phyloP scores from a whole-genome alignment of 2,113 vertebrate genomes.

The Lycaon pictus region DNA sequence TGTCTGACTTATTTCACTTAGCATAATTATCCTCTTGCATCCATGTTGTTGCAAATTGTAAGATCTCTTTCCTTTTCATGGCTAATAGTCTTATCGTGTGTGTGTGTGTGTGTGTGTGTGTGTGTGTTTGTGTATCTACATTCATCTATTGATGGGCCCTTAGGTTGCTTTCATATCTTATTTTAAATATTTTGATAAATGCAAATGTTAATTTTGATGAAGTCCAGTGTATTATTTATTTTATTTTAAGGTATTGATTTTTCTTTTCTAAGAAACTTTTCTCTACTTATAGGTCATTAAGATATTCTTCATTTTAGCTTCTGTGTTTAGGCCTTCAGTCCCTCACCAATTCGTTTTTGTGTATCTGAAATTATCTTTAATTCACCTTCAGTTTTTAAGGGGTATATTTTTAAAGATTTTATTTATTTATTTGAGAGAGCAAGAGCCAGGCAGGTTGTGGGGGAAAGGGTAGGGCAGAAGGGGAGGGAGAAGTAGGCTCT shows the following conservation, averaged over 20 bases:
- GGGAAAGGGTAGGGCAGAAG: too few relatives aligned
- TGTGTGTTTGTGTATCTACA: neutral
- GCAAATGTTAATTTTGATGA: neutral
- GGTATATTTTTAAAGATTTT: too few relatives aligned
- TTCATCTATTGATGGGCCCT: neutral
- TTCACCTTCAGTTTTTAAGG: neutral
- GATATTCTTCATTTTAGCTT: neutral
- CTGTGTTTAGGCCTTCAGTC: neutral
- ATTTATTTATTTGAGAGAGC: too few relatives aligned
- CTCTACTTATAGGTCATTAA: neutral
- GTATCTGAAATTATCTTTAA: neutral
- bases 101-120: neutral
- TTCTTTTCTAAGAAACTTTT: neutral
- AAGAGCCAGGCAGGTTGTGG: too few relatives aligned
- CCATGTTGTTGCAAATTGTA: neutral
- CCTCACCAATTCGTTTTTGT: neutral
- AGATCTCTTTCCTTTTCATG: neutral
- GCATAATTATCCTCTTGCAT: neutral
- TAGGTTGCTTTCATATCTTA: neutral
- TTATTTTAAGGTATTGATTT: neutral
- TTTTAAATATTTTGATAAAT: slow-evolving; percentile 1
- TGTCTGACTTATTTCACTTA: neutral
- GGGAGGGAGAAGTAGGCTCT: too few relatives aligned
- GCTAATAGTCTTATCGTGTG: neutral
- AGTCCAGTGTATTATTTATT: neutral